These are phyloP conservation scores for Eleutherodactylus coqui DNA, from an alignment of 2,797 vertebrate species.

Conservation along the genomic window DNA sequence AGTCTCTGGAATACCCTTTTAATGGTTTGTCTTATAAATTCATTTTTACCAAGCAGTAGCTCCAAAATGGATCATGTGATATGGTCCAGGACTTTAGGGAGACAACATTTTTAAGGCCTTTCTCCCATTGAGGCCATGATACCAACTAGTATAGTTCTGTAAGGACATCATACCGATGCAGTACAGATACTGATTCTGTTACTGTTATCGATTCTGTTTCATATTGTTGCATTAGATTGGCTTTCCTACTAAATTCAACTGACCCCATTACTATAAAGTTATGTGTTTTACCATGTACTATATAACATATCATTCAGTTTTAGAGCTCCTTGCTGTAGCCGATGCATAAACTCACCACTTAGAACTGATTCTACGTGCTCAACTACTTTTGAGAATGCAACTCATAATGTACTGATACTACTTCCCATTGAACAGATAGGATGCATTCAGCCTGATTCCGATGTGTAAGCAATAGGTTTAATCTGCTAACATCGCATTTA, in stretches of 20 bases:
- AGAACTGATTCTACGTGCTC: not conserved
- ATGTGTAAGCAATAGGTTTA: conserved; percentile 17
- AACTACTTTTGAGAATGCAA: not conserved
- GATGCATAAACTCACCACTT: not conserved
- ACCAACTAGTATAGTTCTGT: not conserved
- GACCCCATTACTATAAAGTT: not conserved
- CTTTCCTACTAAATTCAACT: not conserved
- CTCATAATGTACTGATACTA: not conserved
- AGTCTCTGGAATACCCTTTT: too few relatives aligned
- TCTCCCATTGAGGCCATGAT: not conserved
- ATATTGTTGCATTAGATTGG: not conserved
- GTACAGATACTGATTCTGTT: not conserved
- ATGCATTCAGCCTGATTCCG: not conserved
- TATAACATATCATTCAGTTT: not conserved
- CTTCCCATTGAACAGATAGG: not conserved
- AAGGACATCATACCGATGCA: not conserved
- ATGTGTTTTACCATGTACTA: not conserved
- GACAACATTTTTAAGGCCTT: not conserved
- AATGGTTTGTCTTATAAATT: not conserved
- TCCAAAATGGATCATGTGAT: not conserved
- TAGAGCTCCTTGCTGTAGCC: not conserved
- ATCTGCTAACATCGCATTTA: conserved; percentile 1
- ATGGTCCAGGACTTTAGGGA: not conserved
- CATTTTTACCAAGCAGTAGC: not conserved
- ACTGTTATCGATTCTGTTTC: not conserved